Percentiles rank a stretch among this genome's conserved stretches.
These are phyloP conservation scores for Platyscapa corneri DNA, from an alignment of 1,140 invertebrate species.

Conservation along the genomic window DNA sequence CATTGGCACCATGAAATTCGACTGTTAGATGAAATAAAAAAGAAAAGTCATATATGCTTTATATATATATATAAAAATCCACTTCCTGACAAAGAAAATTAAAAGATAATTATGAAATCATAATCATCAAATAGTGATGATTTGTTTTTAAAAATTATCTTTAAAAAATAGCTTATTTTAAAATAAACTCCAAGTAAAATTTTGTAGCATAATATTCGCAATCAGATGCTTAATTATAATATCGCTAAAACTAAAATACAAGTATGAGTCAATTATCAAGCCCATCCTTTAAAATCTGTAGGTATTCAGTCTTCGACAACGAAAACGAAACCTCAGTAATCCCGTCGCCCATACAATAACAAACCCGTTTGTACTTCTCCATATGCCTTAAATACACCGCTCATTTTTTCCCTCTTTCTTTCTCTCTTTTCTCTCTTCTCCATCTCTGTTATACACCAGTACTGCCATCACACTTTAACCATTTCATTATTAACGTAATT, in stretches of 20 bases:
- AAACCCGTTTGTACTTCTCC: conserved; percentile 3
- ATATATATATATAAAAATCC: background rate
- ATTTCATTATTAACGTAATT: conserved; percentile 49
- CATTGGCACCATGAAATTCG: background rate
- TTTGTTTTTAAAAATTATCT: conserved; percentile 6
- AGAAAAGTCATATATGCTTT: background rate
- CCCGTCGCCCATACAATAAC: conserved; percentile 23
- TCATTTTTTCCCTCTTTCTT: background rate
- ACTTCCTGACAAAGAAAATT: background rate
- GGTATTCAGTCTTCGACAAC: background rate
- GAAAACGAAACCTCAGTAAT: conserved; percentile 17
- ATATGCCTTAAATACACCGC: conserved; percentile 15
- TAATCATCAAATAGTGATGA: background rate
- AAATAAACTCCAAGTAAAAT: background rate
- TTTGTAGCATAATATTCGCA: background rate
- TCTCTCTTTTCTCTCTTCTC: background rate
- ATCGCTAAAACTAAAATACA: conserved; percentile 1
- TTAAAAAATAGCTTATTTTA: background rate
- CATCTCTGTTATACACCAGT: background rate
- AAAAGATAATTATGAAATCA: background rate
- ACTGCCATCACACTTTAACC: conserved; percentile 33
- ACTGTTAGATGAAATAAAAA: background rate
- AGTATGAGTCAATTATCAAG: conserved; percentile 14
- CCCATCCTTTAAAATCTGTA: background rate
- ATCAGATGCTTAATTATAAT: background rate